A percentile compares a stretch with the other conserved stretches of the same genome.
Evolutionary conservation across 2,888 invertebrate genomes (phyloP).

Genomic region (Oligia fasciuncula): DNA sequence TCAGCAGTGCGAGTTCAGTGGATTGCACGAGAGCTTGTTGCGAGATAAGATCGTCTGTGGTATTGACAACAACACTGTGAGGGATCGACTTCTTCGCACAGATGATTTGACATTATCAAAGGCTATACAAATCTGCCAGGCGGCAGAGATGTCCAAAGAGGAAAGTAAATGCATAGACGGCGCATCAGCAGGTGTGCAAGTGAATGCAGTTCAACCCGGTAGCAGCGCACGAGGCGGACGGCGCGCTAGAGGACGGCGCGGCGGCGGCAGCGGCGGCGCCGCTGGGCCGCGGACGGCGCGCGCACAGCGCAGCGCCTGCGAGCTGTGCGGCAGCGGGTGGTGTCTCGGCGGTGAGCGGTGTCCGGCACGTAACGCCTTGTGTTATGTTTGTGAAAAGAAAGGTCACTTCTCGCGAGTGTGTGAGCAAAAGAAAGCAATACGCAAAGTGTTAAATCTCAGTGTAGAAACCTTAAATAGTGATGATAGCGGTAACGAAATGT

Average conservation of each 20-base stretch:
- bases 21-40: constrained; percentile 14
- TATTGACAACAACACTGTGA: constrained; percentile 16
- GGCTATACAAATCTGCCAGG: constrained; percentile 17
- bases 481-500: too few species aligned
- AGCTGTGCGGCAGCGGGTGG: too few species aligned
- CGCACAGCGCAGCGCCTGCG: too few species aligned
- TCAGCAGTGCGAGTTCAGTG: neutral
- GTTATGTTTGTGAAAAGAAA: too few species aligned
- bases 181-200: constrained; percentile 3
- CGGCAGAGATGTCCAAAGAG: constrained; percentile 31
- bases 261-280: too few species aligned
- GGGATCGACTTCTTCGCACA: constrained; percentile 26
- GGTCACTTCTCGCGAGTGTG: too few species aligned
- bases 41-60: constrained; percentile 32
- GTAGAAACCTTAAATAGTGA: too few species aligned
- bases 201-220: neutral
- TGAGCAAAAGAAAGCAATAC: too few species aligned
- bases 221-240: constrained; percentile 2
- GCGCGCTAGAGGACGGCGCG: neutral
- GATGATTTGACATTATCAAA: constrained; percentile 13
- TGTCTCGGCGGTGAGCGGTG: too few species aligned
- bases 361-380: too few species aligned
- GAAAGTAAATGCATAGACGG: constrained; percentile 19
- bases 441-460: too few species aligned
- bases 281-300: too few species aligned